Conservation (phyloP, 2,797 vertebrate species). For the Micrastur ruficollis region DNA sequence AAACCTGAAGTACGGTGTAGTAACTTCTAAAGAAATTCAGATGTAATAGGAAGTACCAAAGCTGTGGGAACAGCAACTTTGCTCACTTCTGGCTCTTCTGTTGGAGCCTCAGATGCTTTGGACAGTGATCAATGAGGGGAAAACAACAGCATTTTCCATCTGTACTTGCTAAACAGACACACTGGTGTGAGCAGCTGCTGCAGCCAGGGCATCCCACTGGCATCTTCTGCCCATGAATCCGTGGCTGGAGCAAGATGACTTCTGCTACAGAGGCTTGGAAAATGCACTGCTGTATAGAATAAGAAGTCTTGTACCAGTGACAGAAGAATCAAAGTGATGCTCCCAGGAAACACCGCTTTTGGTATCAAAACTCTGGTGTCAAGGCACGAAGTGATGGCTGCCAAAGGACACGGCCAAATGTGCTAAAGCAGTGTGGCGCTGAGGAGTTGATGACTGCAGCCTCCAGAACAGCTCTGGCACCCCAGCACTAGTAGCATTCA, state of each 20-base stretch:
- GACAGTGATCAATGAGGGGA: background rate
- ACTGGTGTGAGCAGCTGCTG: background rate
- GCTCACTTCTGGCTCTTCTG: background rate
- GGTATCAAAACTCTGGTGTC: background rate
- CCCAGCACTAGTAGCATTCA: background rate
- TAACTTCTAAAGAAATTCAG: background rate
- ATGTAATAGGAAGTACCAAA: background rate
- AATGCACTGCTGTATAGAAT: background rate
- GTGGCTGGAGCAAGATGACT: background rate
- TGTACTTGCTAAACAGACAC: background rate
- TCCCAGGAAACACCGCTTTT: background rate
- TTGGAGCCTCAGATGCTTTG: slow-evolving; percentile 12
- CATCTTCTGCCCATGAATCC: background rate
- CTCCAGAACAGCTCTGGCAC: background rate
- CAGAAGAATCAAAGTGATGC: background rate
- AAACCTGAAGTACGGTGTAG: accelerated
- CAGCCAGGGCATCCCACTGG: background rate
- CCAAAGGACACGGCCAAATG: background rate
- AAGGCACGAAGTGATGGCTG: background rate
- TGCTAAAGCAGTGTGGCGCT: background rate
- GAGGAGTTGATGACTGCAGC: background rate
- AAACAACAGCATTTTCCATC: slow-evolving; percentile 16
- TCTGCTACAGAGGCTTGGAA: background rate
- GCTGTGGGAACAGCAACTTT: background rate
- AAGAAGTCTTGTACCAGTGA: background rate